Percentiles rank a stretch among this genome's conserved stretches.
phyloP scores from a whole-genome alignment of 1,140 invertebrate species.

The Drosophila nannoptera region DNA sequence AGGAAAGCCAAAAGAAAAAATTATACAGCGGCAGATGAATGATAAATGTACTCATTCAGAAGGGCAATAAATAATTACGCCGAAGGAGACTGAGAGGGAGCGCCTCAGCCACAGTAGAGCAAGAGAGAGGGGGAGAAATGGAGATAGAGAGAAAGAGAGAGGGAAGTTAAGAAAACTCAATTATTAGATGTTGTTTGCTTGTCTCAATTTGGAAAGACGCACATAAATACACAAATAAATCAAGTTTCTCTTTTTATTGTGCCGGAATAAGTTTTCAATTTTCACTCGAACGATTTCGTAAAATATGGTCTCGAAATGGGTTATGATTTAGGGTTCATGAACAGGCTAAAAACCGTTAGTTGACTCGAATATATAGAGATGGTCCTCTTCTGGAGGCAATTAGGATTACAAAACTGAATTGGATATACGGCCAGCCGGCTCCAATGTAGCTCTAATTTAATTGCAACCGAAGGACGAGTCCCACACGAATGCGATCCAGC shows the following conservation, averaged over 20 bases:
- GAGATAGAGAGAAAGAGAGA: background rate
- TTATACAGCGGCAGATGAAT: slow-evolving; percentile 25
- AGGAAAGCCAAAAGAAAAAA: slow-evolving; percentile 1
- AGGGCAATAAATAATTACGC: slow-evolving; percentile 33
- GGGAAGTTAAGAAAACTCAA: slow-evolving; percentile 26
- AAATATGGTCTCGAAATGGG: no score
- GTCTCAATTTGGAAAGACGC: slow-evolving; percentile 26
- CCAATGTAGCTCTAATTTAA: background rate
- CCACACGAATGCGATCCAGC: background rate
- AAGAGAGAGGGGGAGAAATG: slow-evolving; percentile 1
- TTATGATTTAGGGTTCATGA: no score
- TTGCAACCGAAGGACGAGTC: background rate
- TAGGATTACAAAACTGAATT: no score
- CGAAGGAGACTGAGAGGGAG: no score
- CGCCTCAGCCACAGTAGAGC: background rate
- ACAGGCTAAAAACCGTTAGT: no score
- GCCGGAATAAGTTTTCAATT: background rate
- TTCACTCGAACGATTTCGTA: no score
- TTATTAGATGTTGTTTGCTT: slow-evolving; percentile 24
- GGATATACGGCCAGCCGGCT: background rate
- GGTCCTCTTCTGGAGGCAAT: no score
- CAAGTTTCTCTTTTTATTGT: slow-evolving; percentile 12
- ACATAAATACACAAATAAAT: slow-evolving; percentile 38
- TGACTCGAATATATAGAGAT: no score
- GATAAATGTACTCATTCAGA: slow-evolving; percentile 34